Evolutionary conservation across 2,888 invertebrate genomes (phyloP).

Genomic region (Pheosia gnoma): DNA sequence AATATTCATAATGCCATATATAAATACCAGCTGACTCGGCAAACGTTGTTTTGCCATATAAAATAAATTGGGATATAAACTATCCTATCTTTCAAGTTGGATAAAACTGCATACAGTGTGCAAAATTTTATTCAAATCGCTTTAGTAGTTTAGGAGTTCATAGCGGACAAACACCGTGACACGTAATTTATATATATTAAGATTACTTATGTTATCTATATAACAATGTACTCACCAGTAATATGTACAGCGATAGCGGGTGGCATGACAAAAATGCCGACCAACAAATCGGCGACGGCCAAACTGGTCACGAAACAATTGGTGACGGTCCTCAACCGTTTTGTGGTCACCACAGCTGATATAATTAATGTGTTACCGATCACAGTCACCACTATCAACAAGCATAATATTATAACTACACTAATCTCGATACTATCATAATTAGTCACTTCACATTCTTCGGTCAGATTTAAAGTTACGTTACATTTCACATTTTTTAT

Average conservation of each 20-base stretch:
- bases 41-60: no score
- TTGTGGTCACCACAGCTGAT: slow-evolving; percentile 93
- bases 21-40: no score
- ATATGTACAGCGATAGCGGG: slow-evolving; percentile 96
- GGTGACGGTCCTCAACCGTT: slow-evolving; percentile 94
- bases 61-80: no score
- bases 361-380: slow-evolving; percentile 96
- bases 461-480: slow-evolving; percentile 28
- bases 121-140: no score
- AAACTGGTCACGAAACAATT: slow-evolving; percentile 98
- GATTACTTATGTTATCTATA: no score
- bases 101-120: no score
- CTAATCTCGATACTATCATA: slow-evolving; percentile 82
- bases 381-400: slow-evolving; percentile 89
- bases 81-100: no score
- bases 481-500: slow-evolving; percentile 33
- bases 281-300: slow-evolving; percentile 96
- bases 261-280: slow-evolving; percentile 97
- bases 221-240: slow-evolving; percentile 85
- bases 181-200: no score
- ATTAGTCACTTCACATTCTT: slow-evolving; percentile 40
- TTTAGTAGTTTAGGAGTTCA: no score
- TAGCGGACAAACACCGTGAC: no score
- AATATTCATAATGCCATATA: no score
- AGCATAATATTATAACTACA: slow-evolving; percentile 85